Evolutionary conservation across 1,140 invertebrate species (phyloP), one percentile per base, ranked within the genome.

Genomic region (Trialeurodes vaporariorum): DNA sequence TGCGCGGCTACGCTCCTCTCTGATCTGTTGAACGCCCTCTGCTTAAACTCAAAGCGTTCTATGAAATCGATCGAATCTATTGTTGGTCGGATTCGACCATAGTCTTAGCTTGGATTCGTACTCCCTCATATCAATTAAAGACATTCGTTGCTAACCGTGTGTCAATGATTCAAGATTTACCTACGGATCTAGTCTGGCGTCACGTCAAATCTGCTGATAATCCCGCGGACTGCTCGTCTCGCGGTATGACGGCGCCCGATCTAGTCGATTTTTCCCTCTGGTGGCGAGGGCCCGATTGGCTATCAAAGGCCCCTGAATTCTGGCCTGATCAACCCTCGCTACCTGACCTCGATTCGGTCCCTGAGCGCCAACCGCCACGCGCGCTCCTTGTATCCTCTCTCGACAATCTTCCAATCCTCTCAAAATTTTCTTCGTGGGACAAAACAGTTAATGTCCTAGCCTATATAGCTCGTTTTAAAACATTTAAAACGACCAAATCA

Each of bases 151-250:
- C 68, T 17, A 69, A 69, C 25, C 22, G 68, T 23, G 27, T 61
- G 5, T 21, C 13, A 13, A 21, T n/a, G n/a, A 59, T 65, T n/a
- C 67, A 74, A 59, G 71, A 76, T 21, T 25, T 73, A 0, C 70
- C 73, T 0, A 9, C 67, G 0, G 0, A 26, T 9, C 2, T 24
- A 25, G 25, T 49, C 2, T 70, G 66, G 69, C 27, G 25, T 61
- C 67, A 70, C 34, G 67, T 70, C 17, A 25, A n/a, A 2, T 24
- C 59, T 12, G 25, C 1, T n/a, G 66, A 72, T 12, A 77, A 79
- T 70, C 76, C 75, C 25, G 69, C 69, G 1, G 69, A 70, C 59
- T 1, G 24, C 1, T n/a, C 25, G 2, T 68, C 69, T n/a, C 24
- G 69, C 59, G 69, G 69, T 23, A 5, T 67, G 2, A 12, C 61